phyloP scores from a whole-genome alignment of 2,113 vertebrate genomes.

The Canis aureus region DNA sequence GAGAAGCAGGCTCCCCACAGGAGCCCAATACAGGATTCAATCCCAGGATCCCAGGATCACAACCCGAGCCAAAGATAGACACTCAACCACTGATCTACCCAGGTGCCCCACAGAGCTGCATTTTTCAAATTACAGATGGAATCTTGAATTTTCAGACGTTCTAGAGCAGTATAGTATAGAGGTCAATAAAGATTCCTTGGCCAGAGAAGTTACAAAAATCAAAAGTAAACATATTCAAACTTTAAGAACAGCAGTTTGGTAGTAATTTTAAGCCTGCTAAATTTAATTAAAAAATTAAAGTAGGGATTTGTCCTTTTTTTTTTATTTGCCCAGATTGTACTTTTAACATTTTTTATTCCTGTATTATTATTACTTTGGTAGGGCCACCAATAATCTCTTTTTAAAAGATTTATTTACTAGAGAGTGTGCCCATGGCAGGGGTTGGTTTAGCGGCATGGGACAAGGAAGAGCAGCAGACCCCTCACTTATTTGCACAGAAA shows the following conservation, averaged over 20 bases:
- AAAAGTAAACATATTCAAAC: constrained; percentile 24
- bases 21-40: no score
- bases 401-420: neutral
- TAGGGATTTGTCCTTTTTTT: constrained; percentile 37
- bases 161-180: neutral
- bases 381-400: neutral
- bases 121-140: constrained; percentile 13
- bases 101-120: neutral
- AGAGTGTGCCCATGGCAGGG: neutral
- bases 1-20: no score
- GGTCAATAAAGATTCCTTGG: neutral
- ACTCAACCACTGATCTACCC: no score
- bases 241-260: neutral
- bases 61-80: no score
- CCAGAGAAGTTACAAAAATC: neutral
- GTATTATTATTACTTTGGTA: constrained; percentile 42
- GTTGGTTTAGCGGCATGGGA: no score
- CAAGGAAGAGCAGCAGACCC: neutral
- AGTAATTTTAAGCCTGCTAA: neutral
- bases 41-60: no score
- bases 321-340: neutral
- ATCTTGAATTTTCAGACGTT: neutral
- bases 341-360: constrained; percentile 43
- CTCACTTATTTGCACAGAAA: neutral
- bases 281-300: constrained; percentile 21